These are phyloP conservation scores for Danio choprae DNA, from an alignment of 2,797 vertebrate species.

Conservation along the genomic window DNA sequence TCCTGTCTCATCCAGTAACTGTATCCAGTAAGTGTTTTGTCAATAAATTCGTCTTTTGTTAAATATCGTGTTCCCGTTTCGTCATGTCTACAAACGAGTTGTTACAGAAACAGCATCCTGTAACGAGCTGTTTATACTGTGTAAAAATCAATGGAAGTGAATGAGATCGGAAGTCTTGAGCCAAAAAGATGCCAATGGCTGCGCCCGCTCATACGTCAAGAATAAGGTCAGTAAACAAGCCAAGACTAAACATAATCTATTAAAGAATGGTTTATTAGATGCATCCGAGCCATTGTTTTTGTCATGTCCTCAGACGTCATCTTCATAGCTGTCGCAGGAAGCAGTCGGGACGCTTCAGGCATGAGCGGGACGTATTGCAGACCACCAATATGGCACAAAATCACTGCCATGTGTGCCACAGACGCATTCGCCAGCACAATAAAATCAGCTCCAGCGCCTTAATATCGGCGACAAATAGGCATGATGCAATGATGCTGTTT, in stretches of 20 bases:
- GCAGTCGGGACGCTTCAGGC: slow-evolving; percentile 19
- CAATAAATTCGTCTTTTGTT: no score
- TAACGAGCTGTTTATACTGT: no score
- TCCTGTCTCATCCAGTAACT: no score
- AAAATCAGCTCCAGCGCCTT: background rate
- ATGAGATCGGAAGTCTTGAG: no score
- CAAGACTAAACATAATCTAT: background rate
- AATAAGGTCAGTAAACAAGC: no score
- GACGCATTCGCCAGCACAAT: slow-evolving; percentile 21
- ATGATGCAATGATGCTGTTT: slow-evolving; percentile 26
- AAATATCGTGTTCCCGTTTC: no score
- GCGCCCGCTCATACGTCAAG: no score
- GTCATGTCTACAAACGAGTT: no score
- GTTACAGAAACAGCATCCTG: no score
- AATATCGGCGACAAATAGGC: slow-evolving; percentile 8
- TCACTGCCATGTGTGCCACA: slow-evolving; percentile 33
- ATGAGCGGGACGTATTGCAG: slow-evolving; percentile 24
- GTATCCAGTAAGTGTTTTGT: no score
- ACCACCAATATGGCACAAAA: slow-evolving; percentile 23
- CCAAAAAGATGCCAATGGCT: no score
- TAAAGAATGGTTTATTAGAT: background rate
- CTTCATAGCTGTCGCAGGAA: slow-evolving; percentile 22
- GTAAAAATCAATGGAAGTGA: no score
- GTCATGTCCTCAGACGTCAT: slow-evolving; percentile 23
- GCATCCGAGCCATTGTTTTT: background rate